These are phyloP conservation scores for Felis catus DNA, from an alignment of 2,113 vertebrate species.

Conservation along the genomic window DNA sequence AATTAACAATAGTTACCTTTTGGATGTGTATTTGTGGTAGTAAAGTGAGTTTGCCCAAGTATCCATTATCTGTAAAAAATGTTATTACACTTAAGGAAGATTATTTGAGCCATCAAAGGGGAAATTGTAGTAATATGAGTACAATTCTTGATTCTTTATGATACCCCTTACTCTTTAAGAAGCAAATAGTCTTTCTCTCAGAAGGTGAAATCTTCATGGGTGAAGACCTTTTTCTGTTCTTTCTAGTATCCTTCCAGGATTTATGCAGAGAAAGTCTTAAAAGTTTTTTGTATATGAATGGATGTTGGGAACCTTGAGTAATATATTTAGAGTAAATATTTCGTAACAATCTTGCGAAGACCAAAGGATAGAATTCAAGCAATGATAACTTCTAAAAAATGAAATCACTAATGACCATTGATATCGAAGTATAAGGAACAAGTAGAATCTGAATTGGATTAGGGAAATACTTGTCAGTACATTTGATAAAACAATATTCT, in stretches of 20 bases:
- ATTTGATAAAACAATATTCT: neutral
- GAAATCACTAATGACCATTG: neutral
- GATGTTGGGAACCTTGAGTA: neutral
- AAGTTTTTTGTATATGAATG: neutral
- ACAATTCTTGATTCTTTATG: neutral
- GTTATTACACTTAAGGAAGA: neutral
- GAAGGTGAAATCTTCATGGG: neutral
- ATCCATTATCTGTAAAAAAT: neutral
- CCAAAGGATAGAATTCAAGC: neutral
- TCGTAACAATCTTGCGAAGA: neutral
- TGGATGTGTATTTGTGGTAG: neutral
- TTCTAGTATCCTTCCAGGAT: neutral
- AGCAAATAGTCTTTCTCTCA: neutral
- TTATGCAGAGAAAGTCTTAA: neutral
- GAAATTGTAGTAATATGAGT: neutral
- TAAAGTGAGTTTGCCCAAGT: conserved; percentile 15
- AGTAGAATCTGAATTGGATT: neutral
- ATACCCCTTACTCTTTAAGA: neutral
- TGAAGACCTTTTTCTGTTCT: neutral
- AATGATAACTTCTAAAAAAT: neutral
- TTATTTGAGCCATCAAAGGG: neutral
- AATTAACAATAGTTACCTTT: conserved; percentile 18
- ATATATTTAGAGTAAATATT: neutral
- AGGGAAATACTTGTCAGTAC: neutral
- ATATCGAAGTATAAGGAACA: neutral